These are phyloP conservation scores for Tyrophagus putrescentiae DNA, from an alignment of 1,140 invertebrate genomes.

Conservation along the genomic window DNA sequence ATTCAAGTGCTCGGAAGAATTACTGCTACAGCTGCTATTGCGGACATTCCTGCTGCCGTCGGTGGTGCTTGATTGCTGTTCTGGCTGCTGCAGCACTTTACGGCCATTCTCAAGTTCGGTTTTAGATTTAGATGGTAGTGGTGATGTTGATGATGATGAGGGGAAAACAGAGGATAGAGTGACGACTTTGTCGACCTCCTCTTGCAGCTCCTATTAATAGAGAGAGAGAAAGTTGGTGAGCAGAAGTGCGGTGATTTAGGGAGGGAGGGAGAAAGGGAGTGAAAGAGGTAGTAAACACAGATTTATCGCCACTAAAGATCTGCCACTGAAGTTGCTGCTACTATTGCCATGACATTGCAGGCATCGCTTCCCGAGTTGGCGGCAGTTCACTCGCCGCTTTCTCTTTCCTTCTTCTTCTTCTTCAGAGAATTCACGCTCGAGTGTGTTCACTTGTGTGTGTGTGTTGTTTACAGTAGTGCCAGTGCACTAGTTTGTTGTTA, in stretches of 20 bases:
- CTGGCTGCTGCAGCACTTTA: not conserved
- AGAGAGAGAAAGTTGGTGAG: not conserved
- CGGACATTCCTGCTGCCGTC: too few relatives aligned
- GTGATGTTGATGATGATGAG: not conserved
- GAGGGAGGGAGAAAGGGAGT: not conserved
- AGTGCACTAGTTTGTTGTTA: too few relatives aligned
- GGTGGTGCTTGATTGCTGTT: too few relatives aligned
- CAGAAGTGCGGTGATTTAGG: not conserved
- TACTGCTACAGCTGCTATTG: too few relatives aligned
- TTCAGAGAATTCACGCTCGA: too few relatives aligned
- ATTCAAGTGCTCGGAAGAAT: too few relatives aligned
- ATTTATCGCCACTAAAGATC: too few relatives aligned
- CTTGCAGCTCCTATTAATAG: slow-evolving; percentile 5
- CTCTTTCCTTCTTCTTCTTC: not conserved
- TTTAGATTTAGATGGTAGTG: too few relatives aligned
- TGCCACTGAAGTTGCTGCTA: too few relatives aligned
- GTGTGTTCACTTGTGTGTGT: too few relatives aligned
- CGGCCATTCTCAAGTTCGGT: not conserved
- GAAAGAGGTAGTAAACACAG: too few relatives aligned
- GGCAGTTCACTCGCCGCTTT: not conserved
- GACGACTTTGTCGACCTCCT: slow-evolving; percentile 4
- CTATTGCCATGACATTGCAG: not conserved
- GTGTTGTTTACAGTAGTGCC: too few relatives aligned
- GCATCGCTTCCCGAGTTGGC: not conserved
- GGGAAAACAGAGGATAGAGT: not conserved